phyloP scores from a whole-genome alignment of 1,140 invertebrate genomes.

The Myzus persicae region DNA sequence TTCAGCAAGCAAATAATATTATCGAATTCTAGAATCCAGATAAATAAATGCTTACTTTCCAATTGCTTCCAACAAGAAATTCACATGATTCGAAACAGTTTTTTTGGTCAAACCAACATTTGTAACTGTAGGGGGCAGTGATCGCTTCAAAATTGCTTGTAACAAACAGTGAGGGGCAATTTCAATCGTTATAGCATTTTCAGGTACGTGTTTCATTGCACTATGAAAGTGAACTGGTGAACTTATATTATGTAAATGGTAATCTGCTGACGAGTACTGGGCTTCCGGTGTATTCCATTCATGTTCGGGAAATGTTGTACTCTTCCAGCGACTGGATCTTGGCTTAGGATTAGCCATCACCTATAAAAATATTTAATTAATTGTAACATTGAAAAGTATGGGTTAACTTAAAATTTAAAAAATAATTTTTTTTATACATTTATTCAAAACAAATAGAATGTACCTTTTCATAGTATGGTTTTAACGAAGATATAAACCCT shows the following conservation, averaged over 20 bases:
- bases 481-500: background rate
- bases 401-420: background rate
- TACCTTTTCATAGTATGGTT: slow-evolving; percentile 47
- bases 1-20: background rate
- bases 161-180: slow-evolving; percentile 72
- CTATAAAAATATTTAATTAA: slow-evolving; percentile 62
- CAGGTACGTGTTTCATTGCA: slow-evolving; percentile 77
- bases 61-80: slow-evolving; percentile 77
- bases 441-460: background rate
- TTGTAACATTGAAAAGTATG: background rate
- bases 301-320: slow-evolving; percentile 70
- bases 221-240: slow-evolving; percentile 85
- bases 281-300: slow-evolving; percentile 65
- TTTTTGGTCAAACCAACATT: slow-evolving; percentile 84
- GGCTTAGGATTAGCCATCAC: slow-evolving; percentile 67
- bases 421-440: background rate
- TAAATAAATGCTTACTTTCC: slow-evolving; percentile 68
- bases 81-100: slow-evolving; percentile 74
- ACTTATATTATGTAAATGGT: slow-evolving; percentile 75
- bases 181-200: slow-evolving; percentile 79
- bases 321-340: slow-evolving; percentile 70
- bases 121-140: slow-evolving; percentile 68
- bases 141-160: slow-evolving; percentile 83
- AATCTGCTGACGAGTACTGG: slow-evolving; percentile 70
- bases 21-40: background rate